These are phyloP conservation scores for Clinocottus analis DNA, from an alignment of 2,113 vertebrate genomes.

Conservation along the genomic window DNA sequence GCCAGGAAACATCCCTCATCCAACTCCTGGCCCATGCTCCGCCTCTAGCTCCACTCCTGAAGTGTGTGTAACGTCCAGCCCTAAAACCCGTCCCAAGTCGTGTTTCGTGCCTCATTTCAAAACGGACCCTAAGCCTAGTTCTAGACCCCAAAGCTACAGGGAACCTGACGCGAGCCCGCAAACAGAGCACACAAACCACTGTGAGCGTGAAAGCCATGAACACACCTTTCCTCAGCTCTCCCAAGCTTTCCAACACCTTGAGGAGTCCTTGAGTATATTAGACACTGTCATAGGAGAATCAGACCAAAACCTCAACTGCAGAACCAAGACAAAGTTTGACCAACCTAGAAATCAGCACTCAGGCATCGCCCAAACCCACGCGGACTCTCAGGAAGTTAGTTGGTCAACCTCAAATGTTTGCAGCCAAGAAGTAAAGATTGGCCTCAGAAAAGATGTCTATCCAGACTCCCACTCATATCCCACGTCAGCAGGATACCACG, in stretches of 20 bases:
- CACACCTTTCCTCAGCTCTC: neutral
- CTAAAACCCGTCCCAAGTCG: conserved; percentile 49
- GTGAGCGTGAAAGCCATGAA: conserved; percentile 5
- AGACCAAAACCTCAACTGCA: conserved; percentile 24
- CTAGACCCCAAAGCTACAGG: conserved; percentile 47
- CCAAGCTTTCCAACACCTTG: conserved; percentile 14
- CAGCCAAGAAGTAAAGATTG: conserved; percentile 41
- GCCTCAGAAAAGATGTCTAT: conserved; percentile 56
- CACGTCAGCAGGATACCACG: neutral
- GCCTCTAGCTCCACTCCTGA: conserved; percentile 33
- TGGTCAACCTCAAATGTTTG: conserved; percentile 20
- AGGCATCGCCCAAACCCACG: conserved; percentile 1
- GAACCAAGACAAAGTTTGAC: conserved; percentile 10
- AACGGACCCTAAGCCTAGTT: conserved; percentile 17
- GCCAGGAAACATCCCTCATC: conserved; percentile 13
- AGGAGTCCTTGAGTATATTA: conserved; percentile 28
- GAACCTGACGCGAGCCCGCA: conserved; percentile 30
- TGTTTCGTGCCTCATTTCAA: conserved; percentile 34
- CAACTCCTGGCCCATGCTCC: conserved; percentile 8
- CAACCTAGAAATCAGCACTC: conserved; percentile 16
- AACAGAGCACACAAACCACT: neutral
- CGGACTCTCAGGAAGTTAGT: neutral
- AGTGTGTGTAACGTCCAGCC: conserved; percentile 24
- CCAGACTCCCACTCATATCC: conserved; percentile 29
- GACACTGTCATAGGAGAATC: conserved; percentile 55